Conservation (phyloP, 1,140 invertebrate species). For the Heliconius melpomene region DNA sequence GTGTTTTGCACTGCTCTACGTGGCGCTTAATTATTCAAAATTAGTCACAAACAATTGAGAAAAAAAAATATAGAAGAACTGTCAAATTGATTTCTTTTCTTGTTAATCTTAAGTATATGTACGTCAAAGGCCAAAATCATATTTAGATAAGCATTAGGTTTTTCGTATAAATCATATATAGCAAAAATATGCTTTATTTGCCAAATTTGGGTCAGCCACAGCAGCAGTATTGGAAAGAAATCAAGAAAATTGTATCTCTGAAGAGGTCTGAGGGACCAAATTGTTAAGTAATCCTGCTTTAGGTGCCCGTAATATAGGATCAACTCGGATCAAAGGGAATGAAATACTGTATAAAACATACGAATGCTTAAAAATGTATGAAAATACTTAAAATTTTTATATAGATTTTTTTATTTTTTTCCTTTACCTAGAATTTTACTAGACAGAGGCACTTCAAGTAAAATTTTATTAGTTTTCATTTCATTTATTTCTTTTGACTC, state of each 20-base stretch:
- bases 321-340: not conserved
- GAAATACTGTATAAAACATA: not conserved
- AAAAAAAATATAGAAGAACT: no score
- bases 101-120: not conserved
- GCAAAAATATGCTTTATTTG: not conserved
- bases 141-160: not conserved
- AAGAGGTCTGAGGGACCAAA: constrained; percentile 9
- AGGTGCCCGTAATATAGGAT: not conserved
- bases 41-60: no score
- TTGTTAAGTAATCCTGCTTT: constrained; percentile 27
- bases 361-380: not conserved
- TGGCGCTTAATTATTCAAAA: no score
- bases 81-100: no score
- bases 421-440: no score
- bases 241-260: not conserved
- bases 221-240: constrained; percentile 1
- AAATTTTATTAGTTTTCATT: no score
- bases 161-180: not conserved
- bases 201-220: not conserved
- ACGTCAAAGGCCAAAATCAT: not conserved
- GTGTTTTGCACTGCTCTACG: no score
- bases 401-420: not conserved
- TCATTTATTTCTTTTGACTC: no score
- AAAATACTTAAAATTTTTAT: no score
- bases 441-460: no score